Base-by-base conservation (phyloP, 2,113 vertebrate species). In the Arvicanthis niloticus region DNA sequence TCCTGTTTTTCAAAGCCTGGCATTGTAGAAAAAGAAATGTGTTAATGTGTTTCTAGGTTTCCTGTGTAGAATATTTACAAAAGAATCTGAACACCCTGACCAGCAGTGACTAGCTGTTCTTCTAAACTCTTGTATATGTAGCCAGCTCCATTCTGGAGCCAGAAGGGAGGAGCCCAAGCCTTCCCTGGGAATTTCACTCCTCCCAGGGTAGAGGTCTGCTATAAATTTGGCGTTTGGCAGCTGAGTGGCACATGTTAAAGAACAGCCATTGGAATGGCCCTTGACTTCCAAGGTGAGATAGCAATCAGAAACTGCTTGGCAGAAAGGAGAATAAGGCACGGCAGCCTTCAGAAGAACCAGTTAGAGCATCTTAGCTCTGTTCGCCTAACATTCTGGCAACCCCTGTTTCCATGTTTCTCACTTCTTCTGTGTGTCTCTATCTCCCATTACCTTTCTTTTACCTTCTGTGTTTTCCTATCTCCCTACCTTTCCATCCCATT, bases 161-260 rank as follows among this genome's bases (percentile, higher is more conserved):
- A 85, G 5, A 0, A 1, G 1, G 17, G 0, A 70, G 3, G 2
- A 0, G 4, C 4, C 3, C 19, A 94, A 34, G 8, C 17, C 40
- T 67, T 65, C 21, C 8, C 0, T 29, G 56, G 37, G 12, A 6
- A 10, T 17, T 89, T 75, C 40, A 75, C 40, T 68, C 34, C 17
- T 40, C 26, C 17, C 62, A 45, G 5, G 19, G 13, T 6, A 58
- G 40, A 89, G 45, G 21, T 51, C 40, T 80, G 48, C 22, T 34
- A 22, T 34, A 22, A 31, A 19, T 42, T 37, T 58, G 58, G 29
- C n/a, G 24, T 42, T 37, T 58, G 58, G 29, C n/a, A 80, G 29
- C 53, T 68, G 53, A 53, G 22, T 65, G 4, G 6, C 42, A 37
- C 21, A 29, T 17, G 15, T 8, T 80, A 60, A 22, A 48, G 10